Evolutionary conservation across 2,888 invertebrate genomes (phyloP), one percentile per base, ranked within the genome.

Genomic region (Aspidiotus rigidus): DNA sequence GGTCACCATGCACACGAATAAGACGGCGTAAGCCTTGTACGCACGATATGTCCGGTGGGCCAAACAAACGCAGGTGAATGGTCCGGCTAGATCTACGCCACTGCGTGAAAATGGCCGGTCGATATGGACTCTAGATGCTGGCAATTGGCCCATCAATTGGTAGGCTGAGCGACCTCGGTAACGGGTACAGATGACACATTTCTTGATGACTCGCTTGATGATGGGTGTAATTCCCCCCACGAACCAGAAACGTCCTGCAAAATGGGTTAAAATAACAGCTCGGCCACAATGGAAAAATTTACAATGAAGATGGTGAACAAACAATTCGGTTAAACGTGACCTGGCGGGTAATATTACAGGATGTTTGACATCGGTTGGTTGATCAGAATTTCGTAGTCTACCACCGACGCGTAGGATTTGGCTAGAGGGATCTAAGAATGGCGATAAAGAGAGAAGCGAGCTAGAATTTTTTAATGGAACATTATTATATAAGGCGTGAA

Each of bases 1-100:
- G n/a, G 28, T 60, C 2, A 39, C 17, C n/a, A 67, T 44, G 15
- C 67, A 67, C 15, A 67, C 60, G 8, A 67, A 67, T 15, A 67
- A 13, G 15, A 44, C 57, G 2, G 16, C 57, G 16, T 57, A 57
- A 16, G 57, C 11, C 7, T 57, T 57, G 16, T 15, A 57, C 10
- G 10, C n/a, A 17, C 11, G 11, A 16, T 13, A 15, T 3, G 57
- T 15, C 17, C 57, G 15, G 16, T 57, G 57, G 10, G 15, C 57
- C 10, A 57, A 13, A 16, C 57, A 57, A 10, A 15, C 16, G n/a
- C n/a, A 15, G 3, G 16, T 10, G 57, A 57, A 57, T 17, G 57
- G 57, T 16, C 57, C 57, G 57, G 57, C 57, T 13, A 57, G 16
- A 17, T 57, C 57, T 10, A 57, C 57, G 16, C 57, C 57, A 16